Evolutionary conservation across 2,888 invertebrate genomes (phyloP), one percentile per base, ranked within the genome.

Genomic region (Eumerus sabulonum): DNA sequence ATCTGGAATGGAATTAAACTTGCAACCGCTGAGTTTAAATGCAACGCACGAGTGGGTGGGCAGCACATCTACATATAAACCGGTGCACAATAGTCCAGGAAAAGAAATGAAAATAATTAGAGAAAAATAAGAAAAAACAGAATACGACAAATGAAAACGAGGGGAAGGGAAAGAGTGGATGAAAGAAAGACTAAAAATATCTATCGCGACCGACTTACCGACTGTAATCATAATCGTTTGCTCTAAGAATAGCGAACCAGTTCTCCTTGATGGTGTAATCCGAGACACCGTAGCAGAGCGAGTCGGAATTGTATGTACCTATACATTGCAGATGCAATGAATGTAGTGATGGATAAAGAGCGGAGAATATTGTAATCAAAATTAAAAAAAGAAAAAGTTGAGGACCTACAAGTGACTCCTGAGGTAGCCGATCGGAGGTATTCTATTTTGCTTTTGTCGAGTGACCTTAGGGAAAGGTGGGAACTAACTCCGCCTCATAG

Each of bases 161-260:
- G 27, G 3, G 7, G 27, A 27, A 7, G 7, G 7, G 7, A 27
- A 27, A 4, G n/a, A 17, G 16, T 14, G 12, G 50, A 50, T n/a
- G 50, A 11, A 48, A 48, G 9, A 16, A 56, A 12, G 13, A 19
- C 19, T 47, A 63, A 57, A 67, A 68, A 68, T 59, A 76, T 70
- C 70, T 76, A 54, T 35, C 13, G 18, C 13, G 53, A 16, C 44
- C 27, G 27, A 18, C 7, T 7, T n/a, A 64, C 35, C 59, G 59
- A 66, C 70, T 76, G 76, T 66, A 71, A 54, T 27, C 27, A 27
- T 2, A 27, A 27, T 27, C 27, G 27, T 27, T 27, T 27, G 27
- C 11, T 18, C 76, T 67, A 56, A 63, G 57, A 68, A 68, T 68
- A 66, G 60, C 45, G 42, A 71, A 72, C 62, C 56, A 66, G 66